Percentiles rank a stretch among this genome's conserved stretches.
Conservation (phyloP, 2,888 invertebrate species). For the Drosophila conformis region DNA sequence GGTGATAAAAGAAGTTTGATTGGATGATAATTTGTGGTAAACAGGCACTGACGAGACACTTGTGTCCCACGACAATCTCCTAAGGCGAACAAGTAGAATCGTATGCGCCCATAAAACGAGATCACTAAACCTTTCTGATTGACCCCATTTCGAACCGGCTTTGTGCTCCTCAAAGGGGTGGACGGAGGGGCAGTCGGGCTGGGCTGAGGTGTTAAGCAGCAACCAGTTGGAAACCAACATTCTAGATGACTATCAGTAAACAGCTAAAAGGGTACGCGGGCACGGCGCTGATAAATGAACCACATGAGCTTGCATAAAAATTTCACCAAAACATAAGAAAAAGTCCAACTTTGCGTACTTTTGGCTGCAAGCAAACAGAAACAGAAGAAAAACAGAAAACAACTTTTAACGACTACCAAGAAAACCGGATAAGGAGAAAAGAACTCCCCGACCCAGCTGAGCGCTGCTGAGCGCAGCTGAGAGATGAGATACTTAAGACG, state of each 20-base stretch:
- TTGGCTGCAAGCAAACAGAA: conserved; percentile 54
- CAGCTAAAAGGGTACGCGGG: conserved; percentile 40
- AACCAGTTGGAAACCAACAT: conserved; percentile 68
- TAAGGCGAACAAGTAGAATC: conserved; percentile 40
- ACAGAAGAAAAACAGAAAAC: conserved; percentile 19
- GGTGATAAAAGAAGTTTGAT: conserved; percentile 48
- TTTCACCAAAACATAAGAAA: conserved; percentile 60
- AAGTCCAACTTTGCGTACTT: conserved; percentile 55
- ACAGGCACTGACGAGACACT: conserved; percentile 5
- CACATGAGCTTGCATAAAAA: conserved; percentile 73
- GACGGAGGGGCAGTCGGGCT: conserved; percentile 6
- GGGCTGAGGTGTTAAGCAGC: conserved; percentile 61
- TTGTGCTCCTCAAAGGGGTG: conserved; percentile 15
- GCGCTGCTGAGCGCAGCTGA: neutral
- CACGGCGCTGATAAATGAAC: conserved; percentile 49
- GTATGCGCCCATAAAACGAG: conserved; percentile 63
- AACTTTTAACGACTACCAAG: conserved; percentile 46
- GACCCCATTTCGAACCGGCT: conserved; percentile 77
- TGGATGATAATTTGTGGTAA: conserved; percentile 39
- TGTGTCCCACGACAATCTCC: conserved; percentile 17
- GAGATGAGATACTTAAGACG: conserved; percentile 52
- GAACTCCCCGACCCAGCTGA: conserved; percentile 53
- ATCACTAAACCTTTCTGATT: conserved; percentile 78
- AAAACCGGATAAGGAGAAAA: conserved; percentile 71
- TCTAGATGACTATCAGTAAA: conserved; percentile 58